phyloP scores from a whole-genome alignment of 2,888 invertebrate species.

The Pyrrhosoma nymphula region DNA sequence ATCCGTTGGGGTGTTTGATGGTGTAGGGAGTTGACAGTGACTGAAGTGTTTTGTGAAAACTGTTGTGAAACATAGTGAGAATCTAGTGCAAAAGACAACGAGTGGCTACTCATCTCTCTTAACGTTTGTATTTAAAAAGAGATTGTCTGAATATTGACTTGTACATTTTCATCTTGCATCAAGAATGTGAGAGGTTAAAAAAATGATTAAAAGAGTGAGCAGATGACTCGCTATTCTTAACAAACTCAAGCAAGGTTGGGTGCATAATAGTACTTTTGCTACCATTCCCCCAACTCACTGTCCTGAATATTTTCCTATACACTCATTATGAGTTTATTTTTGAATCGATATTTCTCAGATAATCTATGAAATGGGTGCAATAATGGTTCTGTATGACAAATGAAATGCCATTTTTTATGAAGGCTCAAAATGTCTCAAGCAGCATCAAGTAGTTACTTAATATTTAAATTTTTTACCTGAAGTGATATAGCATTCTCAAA shows the following conservation, averaged over 20 bases:
- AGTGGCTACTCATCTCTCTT: constrained; percentile 50
- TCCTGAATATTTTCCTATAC: background rate
- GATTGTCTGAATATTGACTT: constrained; percentile 44
- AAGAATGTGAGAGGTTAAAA: constrained; percentile 10
- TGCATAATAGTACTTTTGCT: constrained; percentile 57
- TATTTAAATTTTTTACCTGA: background rate
- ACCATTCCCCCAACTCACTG: constrained; percentile 45
- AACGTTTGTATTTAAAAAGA: constrained; percentile 40
- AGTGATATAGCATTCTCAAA: background rate
- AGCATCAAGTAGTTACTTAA: background rate
- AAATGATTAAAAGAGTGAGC: background rate
- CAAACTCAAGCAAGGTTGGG: constrained; percentile 65
- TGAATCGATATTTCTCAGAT: background rate
- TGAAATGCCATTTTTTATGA: background rate
- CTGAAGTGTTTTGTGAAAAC: constrained; percentile 25
- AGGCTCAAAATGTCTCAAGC: background rate
- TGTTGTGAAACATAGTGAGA: constrained; percentile 55
- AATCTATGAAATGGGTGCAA: constrained; percentile 44
- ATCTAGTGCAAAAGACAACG: constrained; percentile 66
- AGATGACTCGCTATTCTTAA: constrained; percentile 56
- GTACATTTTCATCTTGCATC: constrained; percentile 57
- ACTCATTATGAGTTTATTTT: background rate
- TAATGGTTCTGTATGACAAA: constrained; percentile 2
- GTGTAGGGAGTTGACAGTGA: background rate
- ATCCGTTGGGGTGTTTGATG: background rate